Evolutionary conservation across 2,113 vertebrate species (phyloP).

Genomic region (Mobula hypostoma): DNA sequence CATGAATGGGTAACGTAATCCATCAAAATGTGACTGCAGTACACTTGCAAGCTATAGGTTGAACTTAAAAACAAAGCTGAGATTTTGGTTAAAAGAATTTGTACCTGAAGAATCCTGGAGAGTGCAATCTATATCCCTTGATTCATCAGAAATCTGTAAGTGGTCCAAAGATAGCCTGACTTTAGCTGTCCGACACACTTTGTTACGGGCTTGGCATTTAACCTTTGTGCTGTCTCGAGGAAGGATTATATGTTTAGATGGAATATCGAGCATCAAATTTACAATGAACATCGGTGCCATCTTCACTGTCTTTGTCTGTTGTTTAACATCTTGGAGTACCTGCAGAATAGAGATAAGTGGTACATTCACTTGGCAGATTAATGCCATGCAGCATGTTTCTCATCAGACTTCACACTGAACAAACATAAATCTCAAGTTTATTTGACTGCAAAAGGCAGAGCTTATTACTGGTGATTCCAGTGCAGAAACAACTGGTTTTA

Average conservation of each 20-base stretch:
- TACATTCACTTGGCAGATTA: background rate
- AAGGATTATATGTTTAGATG: background rate
- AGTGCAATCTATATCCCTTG: background rate
- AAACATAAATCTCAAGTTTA: background rate
- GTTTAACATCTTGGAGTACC: background rate
- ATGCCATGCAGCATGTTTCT: background rate
- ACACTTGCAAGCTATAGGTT: background rate
- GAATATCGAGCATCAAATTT: background rate
- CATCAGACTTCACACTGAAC: background rate
- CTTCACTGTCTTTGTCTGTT: background rate
- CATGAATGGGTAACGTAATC: background rate
- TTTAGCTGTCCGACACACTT: background rate
- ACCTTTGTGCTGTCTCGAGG: background rate
- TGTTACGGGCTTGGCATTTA: background rate
- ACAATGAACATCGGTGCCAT: background rate
- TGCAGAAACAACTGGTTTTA: background rate
- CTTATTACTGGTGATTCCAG: background rate
- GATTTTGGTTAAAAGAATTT: slow-evolving; percentile 41
- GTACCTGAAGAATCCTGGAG: background rate
- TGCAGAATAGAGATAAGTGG: background rate
- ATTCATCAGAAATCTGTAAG: background rate
- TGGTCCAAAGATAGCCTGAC: background rate
- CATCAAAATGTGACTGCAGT: background rate
- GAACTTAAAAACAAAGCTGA: background rate
- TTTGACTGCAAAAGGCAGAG: background rate